phyloP scores from a whole-genome alignment of 1,140 invertebrate genomes.

The Drosophila nasuta region DNA sequence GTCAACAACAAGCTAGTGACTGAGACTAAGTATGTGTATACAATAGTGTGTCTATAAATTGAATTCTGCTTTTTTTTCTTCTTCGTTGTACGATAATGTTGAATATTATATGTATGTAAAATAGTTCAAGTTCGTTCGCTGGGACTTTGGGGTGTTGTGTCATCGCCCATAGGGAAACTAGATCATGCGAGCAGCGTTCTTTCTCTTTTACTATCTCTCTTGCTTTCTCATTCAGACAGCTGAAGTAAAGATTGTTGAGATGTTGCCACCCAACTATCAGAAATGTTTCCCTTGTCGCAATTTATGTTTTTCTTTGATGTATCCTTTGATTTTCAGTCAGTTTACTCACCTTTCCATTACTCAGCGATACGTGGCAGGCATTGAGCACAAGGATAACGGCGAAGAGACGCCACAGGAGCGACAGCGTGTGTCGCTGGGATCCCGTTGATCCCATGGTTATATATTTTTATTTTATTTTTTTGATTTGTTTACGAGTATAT shows the following conservation, averaged over 20 bases:
- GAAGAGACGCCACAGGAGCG: conserved; percentile 68
- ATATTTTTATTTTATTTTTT: conserved; percentile 22
- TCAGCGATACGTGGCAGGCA: conserved; percentile 62
- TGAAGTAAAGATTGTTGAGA: too few relatives aligned
- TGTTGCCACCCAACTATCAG: too few relatives aligned
- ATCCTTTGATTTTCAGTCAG: too few relatives aligned
- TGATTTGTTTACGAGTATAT: conserved; percentile 1
- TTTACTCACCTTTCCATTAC: conserved; percentile 72
- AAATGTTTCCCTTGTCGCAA: too few relatives aligned
- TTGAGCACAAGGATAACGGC: conserved; percentile 63
- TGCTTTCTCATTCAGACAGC: background rate
- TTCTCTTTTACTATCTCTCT: background rate
- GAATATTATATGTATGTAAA: conserved; percentile 46
- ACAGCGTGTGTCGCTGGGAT: conserved; percentile 59
- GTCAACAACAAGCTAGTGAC: conserved; percentile 30
- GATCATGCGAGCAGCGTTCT: conserved; percentile 17
- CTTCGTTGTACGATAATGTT: conserved; percentile 4
- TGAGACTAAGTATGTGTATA: background rate
- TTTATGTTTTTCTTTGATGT: background rate
- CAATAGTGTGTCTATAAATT: background rate
- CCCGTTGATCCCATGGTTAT: conserved; percentile 71
- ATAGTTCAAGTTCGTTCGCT: conserved; percentile 71
- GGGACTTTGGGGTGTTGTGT: conserved; percentile 35
- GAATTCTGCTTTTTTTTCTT: background rate
- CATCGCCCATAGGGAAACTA: conserved; percentile 39